Percentiles rank a stretch among this genome's conserved stretches.
Evolutionary conservation across 2,797 vertebrate species (phyloP).

Genomic region (Lepidocolaptes lacrymiger): DNA sequence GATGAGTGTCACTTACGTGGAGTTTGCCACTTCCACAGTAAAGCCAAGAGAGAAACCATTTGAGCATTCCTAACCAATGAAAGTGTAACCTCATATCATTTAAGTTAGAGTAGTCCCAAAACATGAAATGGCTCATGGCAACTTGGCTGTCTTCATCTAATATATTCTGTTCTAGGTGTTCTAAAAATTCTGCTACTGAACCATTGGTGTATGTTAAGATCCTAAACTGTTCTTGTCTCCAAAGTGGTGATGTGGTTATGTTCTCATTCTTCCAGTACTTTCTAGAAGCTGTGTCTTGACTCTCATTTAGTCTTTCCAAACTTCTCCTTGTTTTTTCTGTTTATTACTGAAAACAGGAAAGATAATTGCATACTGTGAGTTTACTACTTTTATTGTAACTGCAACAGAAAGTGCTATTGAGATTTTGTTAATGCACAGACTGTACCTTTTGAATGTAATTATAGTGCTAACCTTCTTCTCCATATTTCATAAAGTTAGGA

Average conservation of each 20-base stretch:
- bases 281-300: not conserved
- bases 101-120: not conserved
- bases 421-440: not conserved
- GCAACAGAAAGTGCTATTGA: not conserved
- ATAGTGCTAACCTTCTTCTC: not conserved
- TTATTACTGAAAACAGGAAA: not conserved
- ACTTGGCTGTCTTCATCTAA: not conserved
- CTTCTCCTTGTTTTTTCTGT: not conserved
- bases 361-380: not conserved
- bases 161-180: not conserved
- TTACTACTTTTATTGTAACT: not conserved
- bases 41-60: not conserved
- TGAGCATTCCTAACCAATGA: not conserved
- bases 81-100: not conserved
- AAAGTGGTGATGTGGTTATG: not conserved
- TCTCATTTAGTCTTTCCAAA: not conserved
- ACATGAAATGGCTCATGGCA: not conserved
- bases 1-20: rapidly evolving
- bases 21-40: not conserved
- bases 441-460: not conserved
- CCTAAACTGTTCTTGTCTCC: not conserved
- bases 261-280: not conserved
- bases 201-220: no score
- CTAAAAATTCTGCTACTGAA: not conserved
- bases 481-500: not conserved